phyloP scores from a whole-genome alignment of 2,113 vertebrate species.

The Brachypodius melanocephalos region DNA sequence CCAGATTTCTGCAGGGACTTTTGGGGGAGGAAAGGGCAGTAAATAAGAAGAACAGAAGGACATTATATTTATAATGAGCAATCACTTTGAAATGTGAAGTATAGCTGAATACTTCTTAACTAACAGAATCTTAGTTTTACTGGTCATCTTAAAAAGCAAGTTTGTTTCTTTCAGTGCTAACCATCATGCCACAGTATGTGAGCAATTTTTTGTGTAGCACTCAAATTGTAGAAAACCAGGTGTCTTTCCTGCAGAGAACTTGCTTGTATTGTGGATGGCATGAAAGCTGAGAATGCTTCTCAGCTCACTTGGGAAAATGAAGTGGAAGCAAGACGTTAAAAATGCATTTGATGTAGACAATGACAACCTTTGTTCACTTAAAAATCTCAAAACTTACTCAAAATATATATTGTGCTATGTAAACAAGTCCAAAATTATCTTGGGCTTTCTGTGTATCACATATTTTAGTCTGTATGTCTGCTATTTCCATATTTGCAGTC shows the following conservation, averaged over 20 bases:
- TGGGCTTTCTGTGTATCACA: neutral
- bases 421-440: neutral
- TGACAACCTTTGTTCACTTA: neutral
- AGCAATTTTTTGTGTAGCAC: neutral
- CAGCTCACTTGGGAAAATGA: conserved; percentile 28
- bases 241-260: neutral
- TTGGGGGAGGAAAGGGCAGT: neutral
- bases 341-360: conserved; percentile 33
- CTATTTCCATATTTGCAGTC: neutral
- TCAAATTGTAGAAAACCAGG: neutral
- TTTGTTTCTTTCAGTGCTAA: neutral
- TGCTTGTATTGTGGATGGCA: neutral
- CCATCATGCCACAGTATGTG: neutral
- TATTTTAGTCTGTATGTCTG: neutral
- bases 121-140: neutral
- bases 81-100: neutral
- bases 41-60: neutral
- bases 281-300: neutral
- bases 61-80: neutral
- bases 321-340: conserved; percentile 35
- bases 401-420: neutral
- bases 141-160: neutral
- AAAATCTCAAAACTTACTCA: neutral
- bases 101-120: neutral
- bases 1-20: conserved; percentile 23